Percentiles rank a stretch among this genome's conserved stretches.
Evolutionary conservation across 2,113 vertebrate genomes (phyloP).

Genomic region (Engystomops pustulosus): DNA sequence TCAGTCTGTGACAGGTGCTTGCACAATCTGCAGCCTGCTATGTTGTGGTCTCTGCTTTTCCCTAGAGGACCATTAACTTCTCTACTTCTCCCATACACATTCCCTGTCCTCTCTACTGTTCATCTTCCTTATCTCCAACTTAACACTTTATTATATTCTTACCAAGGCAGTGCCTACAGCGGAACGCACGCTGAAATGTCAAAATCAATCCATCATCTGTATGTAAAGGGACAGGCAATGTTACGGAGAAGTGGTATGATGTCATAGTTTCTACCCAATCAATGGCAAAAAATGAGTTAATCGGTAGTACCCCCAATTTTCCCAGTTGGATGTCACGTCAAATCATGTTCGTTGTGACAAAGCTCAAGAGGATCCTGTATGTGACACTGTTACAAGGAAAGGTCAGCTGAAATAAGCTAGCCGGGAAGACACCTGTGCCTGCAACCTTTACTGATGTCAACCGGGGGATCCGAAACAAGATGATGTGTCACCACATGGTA

Average conservation of each 20-base stretch:
- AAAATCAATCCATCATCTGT: background rate
- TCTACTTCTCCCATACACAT: background rate
- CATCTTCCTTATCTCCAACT: background rate
- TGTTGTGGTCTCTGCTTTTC: constrained; percentile 25
- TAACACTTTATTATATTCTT: background rate
- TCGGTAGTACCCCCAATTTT: background rate
- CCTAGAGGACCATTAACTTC: constrained; percentile 12
- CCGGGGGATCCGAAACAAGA: constrained; percentile 58
- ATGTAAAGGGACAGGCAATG: background rate
- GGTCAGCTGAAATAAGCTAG: constrained; percentile 36
- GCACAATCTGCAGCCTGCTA: constrained; percentile 29
- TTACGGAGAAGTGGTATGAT: background rate
- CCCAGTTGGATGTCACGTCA: constrained; percentile 8
- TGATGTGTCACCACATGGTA: constrained; percentile 56
- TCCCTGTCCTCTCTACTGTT: background rate
- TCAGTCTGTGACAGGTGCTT: constrained; percentile 38
- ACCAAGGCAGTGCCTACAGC: background rate
- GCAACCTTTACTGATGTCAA: constrained; percentile 65
- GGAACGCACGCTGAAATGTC: background rate
- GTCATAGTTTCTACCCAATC: constrained; percentile 1
- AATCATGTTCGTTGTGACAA: constrained; percentile 18
- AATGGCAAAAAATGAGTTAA: constrained; percentile 6
- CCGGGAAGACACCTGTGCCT: constrained; percentile 58
- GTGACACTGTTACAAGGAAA: constrained; percentile 44
- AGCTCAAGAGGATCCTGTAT: constrained; percentile 1